Evolutionary conservation across 2,888 invertebrate species (phyloP), one percentile per base, ranked within the genome.

Genomic region (Operophtera brumata): DNA sequence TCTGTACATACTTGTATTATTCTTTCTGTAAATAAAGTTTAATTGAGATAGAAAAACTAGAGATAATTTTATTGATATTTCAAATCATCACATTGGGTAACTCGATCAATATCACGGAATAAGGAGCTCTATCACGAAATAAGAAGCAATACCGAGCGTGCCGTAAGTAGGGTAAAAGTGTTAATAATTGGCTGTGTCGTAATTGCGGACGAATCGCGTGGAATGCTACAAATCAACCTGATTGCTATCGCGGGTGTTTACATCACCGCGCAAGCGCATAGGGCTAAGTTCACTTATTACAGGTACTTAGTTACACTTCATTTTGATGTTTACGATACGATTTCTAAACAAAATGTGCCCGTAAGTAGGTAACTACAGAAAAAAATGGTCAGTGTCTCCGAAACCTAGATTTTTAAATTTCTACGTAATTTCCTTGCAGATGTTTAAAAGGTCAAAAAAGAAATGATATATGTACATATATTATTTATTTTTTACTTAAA

Each of bases 181-280:
- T 32, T 55, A 59, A 55, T 59, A 41, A 47, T 42, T 28, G 48
- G 37, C n/a, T 5, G 45, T 64, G 45, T 54, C 43, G 64, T 47
- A 58, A 62, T 57, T 48, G 42, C 42, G 43, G 52, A 47, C 35
- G 57, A 51, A 57, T 39, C 44, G 46, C 54, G 57, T 36, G 46
- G 51, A 52, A 57, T 57, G 56, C 51, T 46, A 52, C 48, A 40
- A 52, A 57, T 70, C 66, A 62, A 58, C 57, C 39, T 64, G 67
- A 74, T 74, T 59, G 52, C 60, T 62, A 62, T 66, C 64, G 57
- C 66, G 54, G 9, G 54, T 48, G 46, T 62, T 76, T 74, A 59
- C 72, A 66, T 62, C 71, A 75, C 58, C 35, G 54, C 57, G 55
- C 57, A 20, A 30, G 61, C 58, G 58, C 61, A 13, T 37, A 57